phyloP scores from a whole-genome alignment of 2,888 invertebrate species.

The Globia sparganii region DNA sequence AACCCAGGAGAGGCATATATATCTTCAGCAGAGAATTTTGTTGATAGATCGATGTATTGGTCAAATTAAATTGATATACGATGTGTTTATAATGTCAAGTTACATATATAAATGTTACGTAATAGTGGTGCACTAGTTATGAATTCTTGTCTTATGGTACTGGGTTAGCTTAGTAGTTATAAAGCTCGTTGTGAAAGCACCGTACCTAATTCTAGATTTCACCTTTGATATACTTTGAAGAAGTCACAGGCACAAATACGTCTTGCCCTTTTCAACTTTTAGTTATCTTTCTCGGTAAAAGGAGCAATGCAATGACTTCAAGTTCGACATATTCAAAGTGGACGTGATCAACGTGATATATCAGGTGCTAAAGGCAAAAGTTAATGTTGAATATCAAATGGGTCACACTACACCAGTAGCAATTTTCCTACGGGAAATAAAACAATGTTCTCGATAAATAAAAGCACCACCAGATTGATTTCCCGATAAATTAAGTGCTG shows the following conservation, averaged over 20 bases:
- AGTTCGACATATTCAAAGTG: neutral
- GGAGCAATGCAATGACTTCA: neutral
- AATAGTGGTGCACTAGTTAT: neutral
- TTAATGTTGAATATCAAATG: neutral
- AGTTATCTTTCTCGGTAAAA: neutral
- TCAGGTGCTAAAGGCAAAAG: neutral
- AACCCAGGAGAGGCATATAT: neutral
- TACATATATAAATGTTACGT: neutral
- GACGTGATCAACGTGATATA: neutral
- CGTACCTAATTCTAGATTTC: neutral
- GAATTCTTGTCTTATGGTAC: neutral
- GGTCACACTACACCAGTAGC: neutral
- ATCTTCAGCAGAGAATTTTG: neutral
- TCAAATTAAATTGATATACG: neutral
- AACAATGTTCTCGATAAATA: neutral
- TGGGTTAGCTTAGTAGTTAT: neutral
- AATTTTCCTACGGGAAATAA: neutral
- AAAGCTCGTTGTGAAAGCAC: neutral
- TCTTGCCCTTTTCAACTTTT: neutral
- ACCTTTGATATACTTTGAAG: constrained; percentile 4
- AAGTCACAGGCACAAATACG: neutral
- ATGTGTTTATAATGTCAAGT: neutral
- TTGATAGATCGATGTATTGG: constrained; percentile 2
- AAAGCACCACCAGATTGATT: constrained; percentile 8
- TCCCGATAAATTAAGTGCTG: constrained; percentile 11